Conservation (phyloP, 2,113 vertebrate species). For the Marmota flaviventris region DNA sequence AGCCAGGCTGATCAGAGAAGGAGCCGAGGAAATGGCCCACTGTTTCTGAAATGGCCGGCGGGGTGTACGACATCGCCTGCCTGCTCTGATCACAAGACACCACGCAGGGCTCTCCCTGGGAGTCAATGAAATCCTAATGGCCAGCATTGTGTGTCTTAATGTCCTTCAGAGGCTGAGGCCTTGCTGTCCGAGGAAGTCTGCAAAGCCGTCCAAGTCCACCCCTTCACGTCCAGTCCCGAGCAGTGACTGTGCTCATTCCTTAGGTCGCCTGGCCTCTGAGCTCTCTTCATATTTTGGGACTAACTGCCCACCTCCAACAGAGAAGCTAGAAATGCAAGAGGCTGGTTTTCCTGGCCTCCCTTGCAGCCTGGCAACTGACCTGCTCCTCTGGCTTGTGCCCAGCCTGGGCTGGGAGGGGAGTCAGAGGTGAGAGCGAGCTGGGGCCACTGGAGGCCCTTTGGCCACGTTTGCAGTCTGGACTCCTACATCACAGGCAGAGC, state of each 20-base stretch:
- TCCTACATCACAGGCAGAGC: neutral
- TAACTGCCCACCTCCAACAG: neutral
- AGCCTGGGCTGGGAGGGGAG: neutral
- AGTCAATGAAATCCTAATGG: slow-evolving; percentile 68
- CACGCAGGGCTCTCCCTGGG: neutral
- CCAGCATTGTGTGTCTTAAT: slow-evolving; percentile 30
- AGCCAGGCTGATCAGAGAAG: slow-evolving; percentile 57
- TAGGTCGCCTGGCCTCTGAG: neutral
- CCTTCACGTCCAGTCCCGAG: neutral
- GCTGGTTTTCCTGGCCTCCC: neutral
- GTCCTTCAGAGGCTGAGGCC: slow-evolving; percentile 37
- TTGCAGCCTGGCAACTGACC: neutral
- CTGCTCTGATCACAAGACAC: neutral
- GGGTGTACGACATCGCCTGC: neutral
- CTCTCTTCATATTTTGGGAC: neutral
- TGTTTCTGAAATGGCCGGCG: slow-evolving; percentile 13
- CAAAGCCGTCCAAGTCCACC: slow-evolving; percentile 34
- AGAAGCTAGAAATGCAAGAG: neutral
- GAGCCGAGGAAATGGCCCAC: slow-evolving; percentile 38
- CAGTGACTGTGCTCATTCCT: slow-evolving; percentile 24
- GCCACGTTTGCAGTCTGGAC: neutral
- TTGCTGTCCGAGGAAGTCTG: slow-evolving; percentile 39
- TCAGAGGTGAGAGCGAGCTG: neutral
- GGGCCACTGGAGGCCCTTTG: neutral
- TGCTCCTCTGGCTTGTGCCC: fast-evolving